These are phyloP conservation scores for Bombus waltoni DNA, from an alignment of 1,140 invertebrate species.

Conservation along the genomic window DNA sequence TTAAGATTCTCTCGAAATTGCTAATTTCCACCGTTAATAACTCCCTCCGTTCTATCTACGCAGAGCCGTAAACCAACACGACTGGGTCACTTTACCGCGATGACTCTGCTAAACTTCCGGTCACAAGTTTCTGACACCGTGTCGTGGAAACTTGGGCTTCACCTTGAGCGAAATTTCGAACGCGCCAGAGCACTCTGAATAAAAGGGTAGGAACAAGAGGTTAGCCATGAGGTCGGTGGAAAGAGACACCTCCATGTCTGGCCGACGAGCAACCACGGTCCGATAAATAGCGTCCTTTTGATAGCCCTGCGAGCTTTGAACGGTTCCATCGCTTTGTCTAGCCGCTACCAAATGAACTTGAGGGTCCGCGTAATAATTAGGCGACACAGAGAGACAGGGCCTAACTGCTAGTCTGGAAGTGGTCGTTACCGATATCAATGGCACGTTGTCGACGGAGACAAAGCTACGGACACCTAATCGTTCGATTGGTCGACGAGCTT, in stretches of 20 bases:
- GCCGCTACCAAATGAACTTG: constrained; percentile 39
- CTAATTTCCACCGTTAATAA: not conserved
- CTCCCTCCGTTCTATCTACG: not conserved
- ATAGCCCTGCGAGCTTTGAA: constrained; percentile 39
- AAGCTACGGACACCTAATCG: constrained; percentile 28
- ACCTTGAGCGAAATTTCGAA: constrained; percentile 36
- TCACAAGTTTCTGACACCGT: constrained; percentile 48
- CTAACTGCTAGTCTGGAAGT: constrained; percentile 49
- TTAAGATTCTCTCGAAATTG: not conserved
- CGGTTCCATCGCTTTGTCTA: constrained; percentile 29
- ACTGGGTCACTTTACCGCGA: not conserved
- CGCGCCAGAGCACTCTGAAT: not conserved
- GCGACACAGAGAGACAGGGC: constrained; percentile 7
- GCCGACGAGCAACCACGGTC: constrained; percentile 35
- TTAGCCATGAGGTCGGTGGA: not conserved
- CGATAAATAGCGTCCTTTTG: constrained; percentile 59
- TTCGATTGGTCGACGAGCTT: constrained; percentile 10
- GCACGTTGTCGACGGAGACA: constrained; percentile 9
- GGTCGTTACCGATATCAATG: constrained; percentile 44
- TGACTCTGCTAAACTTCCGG: constrained; percentile 51
- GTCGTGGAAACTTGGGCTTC: constrained; percentile 52
- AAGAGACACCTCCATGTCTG: constrained; percentile 36
- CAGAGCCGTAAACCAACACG: not conserved
- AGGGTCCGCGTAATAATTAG: constrained; percentile 44
- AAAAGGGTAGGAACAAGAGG: not conserved